phyloP scores from a whole-genome alignment of 2,113 vertebrate genomes.

The Chaenocephalus aceratus region DNA sequence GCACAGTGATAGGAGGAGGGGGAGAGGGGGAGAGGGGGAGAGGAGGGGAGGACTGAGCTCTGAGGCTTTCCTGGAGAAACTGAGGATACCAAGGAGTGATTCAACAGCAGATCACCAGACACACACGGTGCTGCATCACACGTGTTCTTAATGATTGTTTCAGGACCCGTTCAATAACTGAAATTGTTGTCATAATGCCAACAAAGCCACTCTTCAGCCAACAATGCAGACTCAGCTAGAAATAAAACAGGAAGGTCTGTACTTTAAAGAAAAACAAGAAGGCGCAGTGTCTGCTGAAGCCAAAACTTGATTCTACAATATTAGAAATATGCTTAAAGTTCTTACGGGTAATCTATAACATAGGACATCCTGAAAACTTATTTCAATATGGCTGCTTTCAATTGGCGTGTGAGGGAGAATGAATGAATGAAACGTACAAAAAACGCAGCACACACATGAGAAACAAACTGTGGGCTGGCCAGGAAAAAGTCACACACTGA shows the following conservation, averaged over 20 bases:
- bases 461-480: constrained; percentile 48
- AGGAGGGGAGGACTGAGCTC: neutral
- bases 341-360: neutral
- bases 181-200: constrained; percentile 51
- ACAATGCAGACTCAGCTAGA: constrained; percentile 16
- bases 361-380: constrained; percentile 1
- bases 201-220: constrained; percentile 10
- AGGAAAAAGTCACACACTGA: constrained; percentile 46
- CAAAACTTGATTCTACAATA: neutral
- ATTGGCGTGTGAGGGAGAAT: constrained; percentile 5
- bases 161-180: constrained; percentile 51
- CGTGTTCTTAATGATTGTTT: constrained; percentile 32
- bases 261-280: neutral
- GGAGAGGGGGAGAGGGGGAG: no score
- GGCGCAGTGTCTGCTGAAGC: neutral
- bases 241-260: neutral
- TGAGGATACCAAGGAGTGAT: constrained; percentile 13
- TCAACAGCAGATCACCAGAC: constrained; percentile 37
- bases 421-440: constrained; percentile 52
- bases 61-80: constrained; percentile 10
- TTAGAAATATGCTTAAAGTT: neutral
- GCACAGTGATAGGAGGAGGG: constrained; percentile 59
- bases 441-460: constrained; percentile 41
- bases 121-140: constrained; percentile 9
- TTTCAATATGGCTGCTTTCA: constrained; percentile 11